phyloP scores from a whole-genome alignment of 2,113 vertebrate genomes.

The Spilogale gracilis region DNA sequence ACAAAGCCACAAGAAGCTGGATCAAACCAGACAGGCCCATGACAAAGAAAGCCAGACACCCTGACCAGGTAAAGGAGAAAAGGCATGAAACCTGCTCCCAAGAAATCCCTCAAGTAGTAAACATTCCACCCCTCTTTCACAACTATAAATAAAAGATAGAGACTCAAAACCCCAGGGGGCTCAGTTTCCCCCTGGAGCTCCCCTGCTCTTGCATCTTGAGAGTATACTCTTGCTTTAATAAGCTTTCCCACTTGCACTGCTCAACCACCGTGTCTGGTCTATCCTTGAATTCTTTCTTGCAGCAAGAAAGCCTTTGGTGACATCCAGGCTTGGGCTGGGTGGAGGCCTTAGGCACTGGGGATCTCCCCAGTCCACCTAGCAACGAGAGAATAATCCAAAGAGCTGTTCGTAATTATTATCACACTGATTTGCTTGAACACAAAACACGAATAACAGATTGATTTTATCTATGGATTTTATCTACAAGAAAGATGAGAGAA shows the following conservation, averaged over 20 bases:
- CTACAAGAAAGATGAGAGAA: not conserved
- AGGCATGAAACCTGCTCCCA: not conserved
- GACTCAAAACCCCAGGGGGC: not conserved
- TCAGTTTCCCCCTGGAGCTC: not conserved
- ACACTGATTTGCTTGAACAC: not conserved
- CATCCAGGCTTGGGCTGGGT: not conserved
- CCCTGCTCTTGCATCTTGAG: not conserved
- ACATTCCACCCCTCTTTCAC: not conserved
- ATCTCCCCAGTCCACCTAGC: not conserved
- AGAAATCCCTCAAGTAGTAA: not conserved
- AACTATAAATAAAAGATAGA: not conserved
- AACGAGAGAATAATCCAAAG: not conserved
- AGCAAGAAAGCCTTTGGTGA: not conserved
- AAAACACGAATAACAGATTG: not conserved
- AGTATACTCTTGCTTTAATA: not conserved
- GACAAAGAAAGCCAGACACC: not conserved
- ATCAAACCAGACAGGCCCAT: not conserved
- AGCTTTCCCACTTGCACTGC: not conserved
- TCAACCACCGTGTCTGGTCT: not conserved
- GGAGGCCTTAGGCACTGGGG: not conserved
- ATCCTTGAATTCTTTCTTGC: not conserved
- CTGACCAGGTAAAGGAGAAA: not conserved
- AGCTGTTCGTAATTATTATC: conserved; percentile 3
- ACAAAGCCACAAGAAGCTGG: not conserved
- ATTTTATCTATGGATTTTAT: conserved; percentile 47